Conservation (phyloP, 2,888 invertebrate genomes). For the Drosophila anomalata region DNA sequence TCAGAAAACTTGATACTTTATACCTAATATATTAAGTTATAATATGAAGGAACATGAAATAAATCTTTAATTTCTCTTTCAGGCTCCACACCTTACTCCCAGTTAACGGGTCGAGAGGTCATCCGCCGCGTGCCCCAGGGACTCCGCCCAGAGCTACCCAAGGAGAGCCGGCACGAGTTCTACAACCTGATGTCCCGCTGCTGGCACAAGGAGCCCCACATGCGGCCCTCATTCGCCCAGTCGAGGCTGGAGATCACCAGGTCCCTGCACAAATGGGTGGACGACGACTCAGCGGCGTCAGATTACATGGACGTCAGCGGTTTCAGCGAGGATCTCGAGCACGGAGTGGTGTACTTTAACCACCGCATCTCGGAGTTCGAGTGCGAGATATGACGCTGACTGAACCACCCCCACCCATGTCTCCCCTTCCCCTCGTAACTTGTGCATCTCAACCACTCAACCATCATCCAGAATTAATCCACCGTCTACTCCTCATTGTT, state of each 20-base stretch:
- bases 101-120: conserved; percentile 93
- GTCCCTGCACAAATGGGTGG: conserved; percentile 83
- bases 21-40: no score
- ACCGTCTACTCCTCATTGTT: conserved; percentile 12
- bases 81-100: conserved; percentile 95
- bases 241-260: conserved; percentile 84
- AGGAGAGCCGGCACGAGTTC: conserved; percentile 90
- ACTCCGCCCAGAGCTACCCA: conserved; percentile 90
- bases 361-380: conserved; percentile 87
- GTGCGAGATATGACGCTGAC: conserved; percentile 86
- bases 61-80: not conserved
- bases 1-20: no score
- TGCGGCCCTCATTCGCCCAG: conserved; percentile 89
- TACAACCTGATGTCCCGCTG: conserved; percentile 87
- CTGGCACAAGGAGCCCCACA: conserved; percentile 89
- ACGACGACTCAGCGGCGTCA: conserved; percentile 82
- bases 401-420: conserved; percentile 48
- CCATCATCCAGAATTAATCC: conserved; percentile 16
- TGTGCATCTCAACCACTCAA: conserved; percentile 35
- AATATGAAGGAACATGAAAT: not conserved
- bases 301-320: conserved; percentile 84
- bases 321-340: conserved; percentile 84
- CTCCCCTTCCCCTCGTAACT: conserved; percentile 32
- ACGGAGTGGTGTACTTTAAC: conserved; percentile 84
- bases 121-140: conserved; percentile 91